phyloP scores from a whole-genome alignment of 1,140 invertebrate species.

The Meloidogyne chitwoodi region DNA sequence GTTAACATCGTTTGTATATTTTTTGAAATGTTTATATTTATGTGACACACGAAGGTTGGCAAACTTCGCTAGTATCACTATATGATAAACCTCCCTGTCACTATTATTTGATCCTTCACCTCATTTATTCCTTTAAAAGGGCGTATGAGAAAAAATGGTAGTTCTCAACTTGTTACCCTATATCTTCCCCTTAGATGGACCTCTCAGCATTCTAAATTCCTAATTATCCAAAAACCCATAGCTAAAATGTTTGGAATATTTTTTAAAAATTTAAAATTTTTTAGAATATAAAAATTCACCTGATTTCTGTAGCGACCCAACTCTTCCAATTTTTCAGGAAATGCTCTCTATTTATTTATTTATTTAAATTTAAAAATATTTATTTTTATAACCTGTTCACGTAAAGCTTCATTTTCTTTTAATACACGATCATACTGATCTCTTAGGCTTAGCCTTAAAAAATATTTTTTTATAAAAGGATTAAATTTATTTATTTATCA shows the following conservation, averaged over 20 bases:
- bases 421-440: conserved; percentile 51
- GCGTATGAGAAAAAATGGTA: too few relatives aligned
- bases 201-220: too few relatives aligned
- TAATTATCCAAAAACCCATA: too few relatives aligned
- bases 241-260: background rate
- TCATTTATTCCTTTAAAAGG: too few relatives aligned
- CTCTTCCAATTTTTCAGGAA: conserved; percentile 57
- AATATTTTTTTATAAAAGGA: conserved; percentile 2
- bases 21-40: too few relatives aligned
- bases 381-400: conserved; percentile 33
- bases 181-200: too few relatives aligned
- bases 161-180: too few relatives aligned
- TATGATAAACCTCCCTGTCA: too few relatives aligned
- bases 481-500: conserved; percentile 41
- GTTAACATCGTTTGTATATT: too few relatives aligned
- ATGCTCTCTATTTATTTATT: conserved; percentile 33
- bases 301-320: conserved; percentile 49
- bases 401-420: conserved; percentile 48
- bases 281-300: background rate
- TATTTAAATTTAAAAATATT: background rate
- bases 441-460: conserved; percentile 35
- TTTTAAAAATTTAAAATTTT: background rate
- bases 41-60: too few relatives aligned
- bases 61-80: too few relatives aligned
- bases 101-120: too few relatives aligned